Evolutionary conservation across 1,140 invertebrate genomes (phyloP).

Genomic region (Chironomus tepperi): DNA sequence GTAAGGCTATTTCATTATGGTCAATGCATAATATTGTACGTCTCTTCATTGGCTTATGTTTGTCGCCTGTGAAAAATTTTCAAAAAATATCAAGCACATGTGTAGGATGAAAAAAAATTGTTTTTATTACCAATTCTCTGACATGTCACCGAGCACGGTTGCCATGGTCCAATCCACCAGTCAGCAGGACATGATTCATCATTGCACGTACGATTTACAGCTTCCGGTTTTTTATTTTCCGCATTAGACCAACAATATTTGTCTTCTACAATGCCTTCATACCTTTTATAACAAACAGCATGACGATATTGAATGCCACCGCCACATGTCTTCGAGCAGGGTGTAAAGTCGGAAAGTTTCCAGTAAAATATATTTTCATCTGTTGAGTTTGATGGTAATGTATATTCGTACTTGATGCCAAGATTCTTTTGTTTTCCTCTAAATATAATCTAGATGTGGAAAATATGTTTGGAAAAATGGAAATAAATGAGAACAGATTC

Average conservation of each 20-base stretch:
- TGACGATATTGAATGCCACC: conserved; percentile 55
- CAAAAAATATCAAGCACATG: not conserved
- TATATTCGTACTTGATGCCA: conserved; percentile 76
- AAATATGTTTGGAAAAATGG: no score
- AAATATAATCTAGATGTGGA: conserved; percentile 60
- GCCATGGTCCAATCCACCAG: conserved; percentile 77
- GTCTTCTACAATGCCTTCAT: conserved; percentile 55
- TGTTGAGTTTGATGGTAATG: conserved; percentile 55
- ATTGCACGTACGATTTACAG: conserved; percentile 54
- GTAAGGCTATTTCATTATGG: conserved; percentile 56
- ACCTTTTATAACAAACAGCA: conserved; percentile 55
- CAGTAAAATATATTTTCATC: conserved; percentile 55
- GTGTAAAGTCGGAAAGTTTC: conserved; percentile 66
- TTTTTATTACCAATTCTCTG: conserved; percentile 28
- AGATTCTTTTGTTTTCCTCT: conserved; percentile 67
- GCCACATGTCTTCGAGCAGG: conserved; percentile 71
- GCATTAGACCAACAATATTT: conserved; percentile 51
- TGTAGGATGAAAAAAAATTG: conserved; percentile 21
- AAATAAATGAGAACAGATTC: no score
- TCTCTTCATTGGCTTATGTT: conserved; percentile 46
- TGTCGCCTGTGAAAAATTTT: conserved; percentile 29
- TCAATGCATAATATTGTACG: conserved; percentile 67
- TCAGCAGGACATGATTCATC: conserved; percentile 61
- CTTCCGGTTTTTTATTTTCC: conserved; percentile 50
- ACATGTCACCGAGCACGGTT: conserved; percentile 68